Base-by-base conservation (phyloP, 2,888 invertebrate species). In the Pilophorus perplexus region DNA sequence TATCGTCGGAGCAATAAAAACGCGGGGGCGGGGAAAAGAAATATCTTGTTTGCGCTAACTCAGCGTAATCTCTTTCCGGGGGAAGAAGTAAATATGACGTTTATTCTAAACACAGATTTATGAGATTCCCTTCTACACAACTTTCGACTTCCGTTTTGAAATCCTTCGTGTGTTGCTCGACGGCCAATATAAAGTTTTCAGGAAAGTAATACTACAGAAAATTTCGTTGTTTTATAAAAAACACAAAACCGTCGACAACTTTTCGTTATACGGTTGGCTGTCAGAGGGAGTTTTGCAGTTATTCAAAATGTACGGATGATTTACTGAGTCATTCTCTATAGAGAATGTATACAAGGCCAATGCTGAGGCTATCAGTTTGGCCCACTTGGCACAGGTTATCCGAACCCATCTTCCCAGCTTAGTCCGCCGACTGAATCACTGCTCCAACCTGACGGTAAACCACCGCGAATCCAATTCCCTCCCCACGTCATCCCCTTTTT, bases 1-100 rank as follows among this genome's bases (percentile, higher is more conserved):
- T 44, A 44, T 44, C 44, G 23, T 20, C 12, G 14, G n/a, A 22
- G 46, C 46, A 46, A 46, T 46, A 46, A 46, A 38, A 46, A 46
- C 23, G n/a, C n/a, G 22, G 23, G 18, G 5, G 23, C n/a, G 14
- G 46, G 46, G 1, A n/a, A 46, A 46, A 25, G 14, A 46, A 46
- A 46, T 23, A 3, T n/a, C 46, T 22, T 23, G 22, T 42, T 46
- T 46, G 4, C 44, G 20, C 44, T 44, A 44, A 44, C 44, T 44
- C 44, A 44, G 23, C 46, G 12, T 23, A 23, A 46, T 46, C 46
- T 46, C 46, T 14, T 22, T n/a, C n/a, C n/a, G n/a, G n/a, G 46
- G 23, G 46, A 46, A 12, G 46, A 3, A 25, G 12, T 2, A 46
- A 46, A 46, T 23, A 23, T 23, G 23, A 46, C 46, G 46, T 46